Evolutionary conservation across 2,797 vertebrate genomes (phyloP), one percentile per base, ranked within the genome.

Genomic region (Spinus pinus): DNA sequence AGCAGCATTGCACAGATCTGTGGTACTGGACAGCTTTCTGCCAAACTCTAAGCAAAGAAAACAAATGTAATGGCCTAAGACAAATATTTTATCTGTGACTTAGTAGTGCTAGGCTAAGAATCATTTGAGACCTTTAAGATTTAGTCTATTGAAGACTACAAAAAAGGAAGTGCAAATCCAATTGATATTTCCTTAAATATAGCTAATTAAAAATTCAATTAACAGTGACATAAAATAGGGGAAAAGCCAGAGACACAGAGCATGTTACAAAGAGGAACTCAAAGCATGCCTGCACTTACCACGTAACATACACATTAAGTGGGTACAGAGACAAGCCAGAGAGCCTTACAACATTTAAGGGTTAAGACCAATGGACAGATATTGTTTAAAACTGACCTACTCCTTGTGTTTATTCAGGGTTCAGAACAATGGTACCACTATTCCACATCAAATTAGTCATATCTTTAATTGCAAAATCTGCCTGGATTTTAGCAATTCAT

Each of bases 401-500:
- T 82, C 24, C n/a, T 86, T 41, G 10, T 71, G 14, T 56, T 88
- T 88, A n/a, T 35, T 57, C 35, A 58, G 25, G 18, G 27, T 75
- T 94, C 81, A 84, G 44, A 88, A 83, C 31, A 46, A 10, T n/a
- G 11, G 39, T 82, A 85, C 28, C 81, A 83, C 44, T 64, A 50
- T 37, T 85, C 47, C n/a, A 56, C 42, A 41, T 79, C 49, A 82
- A 85, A 88, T 90, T 62, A 84, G 46, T 87, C 61, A 83, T 33
- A 64, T 54, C 58, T 70, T 42, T 74, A 35, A 33, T 94, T 96
- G 88, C 87, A 92, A 96, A 90, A 94, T 53, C 70, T 82, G 22
- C 92, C 81, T 24, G 30, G 86, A 91, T 96, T 95, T 95, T 95
- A 92, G 89, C 79, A 93, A 94, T 80, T 91, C 85, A 79, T 89